Conservation (phyloP, 2,797 vertebrate genomes). For the Sebastes alutus region DNA sequence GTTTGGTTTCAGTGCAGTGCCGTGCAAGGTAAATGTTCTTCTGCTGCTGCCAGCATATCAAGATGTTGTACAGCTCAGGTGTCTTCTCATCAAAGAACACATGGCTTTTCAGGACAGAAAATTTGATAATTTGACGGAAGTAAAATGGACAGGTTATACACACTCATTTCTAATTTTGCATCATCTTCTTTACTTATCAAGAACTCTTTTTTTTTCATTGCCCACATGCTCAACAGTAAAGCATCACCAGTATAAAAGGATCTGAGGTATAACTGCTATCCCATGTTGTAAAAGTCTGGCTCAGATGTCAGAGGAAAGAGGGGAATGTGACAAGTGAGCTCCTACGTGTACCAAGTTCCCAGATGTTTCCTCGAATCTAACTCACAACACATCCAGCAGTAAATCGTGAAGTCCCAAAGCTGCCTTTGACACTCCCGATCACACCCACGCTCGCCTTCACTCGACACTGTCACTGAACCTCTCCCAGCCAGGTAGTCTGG, state of each 20-base stretch:
- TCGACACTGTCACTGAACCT: constrained; percentile 14
- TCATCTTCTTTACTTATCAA: neutral
- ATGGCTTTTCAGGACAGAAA: neutral
- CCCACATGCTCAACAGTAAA: neutral
- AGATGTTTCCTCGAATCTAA: constrained; percentile 33
- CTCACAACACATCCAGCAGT: constrained; percentile 36
- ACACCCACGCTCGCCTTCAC: neutral
- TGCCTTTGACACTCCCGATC: constrained; percentile 15
- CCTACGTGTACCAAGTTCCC: constrained; percentile 2
- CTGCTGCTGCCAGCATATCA: neutral
- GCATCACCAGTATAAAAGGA: neutral
- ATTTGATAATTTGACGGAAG: neutral
- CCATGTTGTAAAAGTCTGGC: neutral
- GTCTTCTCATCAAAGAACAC: neutral
- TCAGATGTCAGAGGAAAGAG: constrained; percentile 13
- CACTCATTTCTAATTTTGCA: neutral
- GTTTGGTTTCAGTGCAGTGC: too few relatives aligned
- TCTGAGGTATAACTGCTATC: neutral
- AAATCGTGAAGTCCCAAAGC: constrained; percentile 22
- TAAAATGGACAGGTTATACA: neutral
- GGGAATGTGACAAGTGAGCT: constrained; percentile 13
- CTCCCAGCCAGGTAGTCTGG: constrained; percentile 14
- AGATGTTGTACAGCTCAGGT: neutral
- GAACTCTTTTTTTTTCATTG: neutral
- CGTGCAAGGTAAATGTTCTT: neutral